Evolutionary conservation across 2,888 invertebrate species (phyloP).

Genomic region (Volucella inflata): DNA sequence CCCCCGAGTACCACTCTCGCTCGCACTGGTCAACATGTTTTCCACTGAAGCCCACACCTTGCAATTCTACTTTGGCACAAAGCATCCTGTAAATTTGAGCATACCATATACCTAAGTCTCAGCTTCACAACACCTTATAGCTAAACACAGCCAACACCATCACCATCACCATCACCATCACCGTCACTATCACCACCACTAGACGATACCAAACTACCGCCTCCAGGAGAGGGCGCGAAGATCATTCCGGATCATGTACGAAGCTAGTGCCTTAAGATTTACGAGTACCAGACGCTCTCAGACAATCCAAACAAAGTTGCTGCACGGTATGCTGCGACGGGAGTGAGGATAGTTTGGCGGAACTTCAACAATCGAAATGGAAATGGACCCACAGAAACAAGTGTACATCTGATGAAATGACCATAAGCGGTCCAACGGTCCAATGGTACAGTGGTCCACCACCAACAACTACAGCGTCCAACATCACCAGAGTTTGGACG

Average conservation of each 20-base stretch:
- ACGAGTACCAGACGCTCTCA: constrained; percentile 72
- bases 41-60: constrained; percentile 68
- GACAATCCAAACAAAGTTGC: constrained; percentile 63
- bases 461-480: constrained; percentile 15
- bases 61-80: constrained; percentile 42
- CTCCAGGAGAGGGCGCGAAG: constrained; percentile 75
- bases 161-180: constrained; percentile 41
- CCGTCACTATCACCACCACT: constrained; percentile 39
- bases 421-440: constrained; percentile 70
- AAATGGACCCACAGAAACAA: constrained; percentile 75
- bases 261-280: constrained; percentile 71
- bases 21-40: constrained; percentile 34
- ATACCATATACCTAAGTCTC: constrained; percentile 42
- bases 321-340: background rate
- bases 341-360: constrained; percentile 5
- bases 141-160: background rate
- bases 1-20: constrained; percentile 36
- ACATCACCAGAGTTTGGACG: constrained; percentile 12
- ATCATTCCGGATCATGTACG: constrained; percentile 74
- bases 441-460: constrained; percentile 4
- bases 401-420: constrained; percentile 75
- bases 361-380: constrained; percentile 68
- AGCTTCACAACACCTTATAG: too few species aligned
- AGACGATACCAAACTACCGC: constrained; percentile 28
- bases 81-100: constrained; percentile 72